phyloP scores from a whole-genome alignment of 2,113 vertebrate genomes.

The Hippocampus mohnikei region DNA sequence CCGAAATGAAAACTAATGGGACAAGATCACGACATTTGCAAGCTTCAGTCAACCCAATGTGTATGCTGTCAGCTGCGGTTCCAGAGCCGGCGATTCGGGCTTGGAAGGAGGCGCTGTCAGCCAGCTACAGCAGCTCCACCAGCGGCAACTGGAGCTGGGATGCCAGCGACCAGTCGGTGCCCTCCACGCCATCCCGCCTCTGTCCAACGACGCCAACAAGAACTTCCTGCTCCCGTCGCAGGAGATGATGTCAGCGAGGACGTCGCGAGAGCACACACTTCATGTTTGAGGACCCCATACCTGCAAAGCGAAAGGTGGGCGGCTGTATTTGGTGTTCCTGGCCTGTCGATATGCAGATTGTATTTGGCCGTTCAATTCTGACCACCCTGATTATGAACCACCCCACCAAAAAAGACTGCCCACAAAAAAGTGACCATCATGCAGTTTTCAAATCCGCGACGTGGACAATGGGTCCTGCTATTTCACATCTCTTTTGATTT shows the following conservation, averaged over 20 bases:
- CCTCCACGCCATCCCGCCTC: conserved; percentile 85
- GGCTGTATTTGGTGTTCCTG: not conserved
- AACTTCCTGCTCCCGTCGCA: conserved; percentile 75
- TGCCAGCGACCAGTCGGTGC: conserved; percentile 81
- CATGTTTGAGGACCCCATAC: conserved; percentile 84
- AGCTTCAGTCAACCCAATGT: not conserved
- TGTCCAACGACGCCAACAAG: conserved; percentile 75
- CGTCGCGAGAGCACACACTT: conserved; percentile 77
- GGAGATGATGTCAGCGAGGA: conserved; percentile 78
- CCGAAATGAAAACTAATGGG: no score
- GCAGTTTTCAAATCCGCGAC: no score
- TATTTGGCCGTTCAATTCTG: not conserved
- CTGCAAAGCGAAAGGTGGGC: conserved; percentile 86
- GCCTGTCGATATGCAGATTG: not conserved
- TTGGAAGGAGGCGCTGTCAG: conserved; percentile 80
- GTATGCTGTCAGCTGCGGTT: conserved; percentile 42
- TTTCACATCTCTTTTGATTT: no score
- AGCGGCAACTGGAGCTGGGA: conserved; percentile 90
- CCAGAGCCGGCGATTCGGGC: conserved; percentile 70
- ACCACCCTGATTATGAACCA: conserved; percentile 1
- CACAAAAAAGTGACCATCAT: not conserved
- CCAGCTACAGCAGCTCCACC: conserved; percentile 85
- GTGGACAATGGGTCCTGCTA: no score
- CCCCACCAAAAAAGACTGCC: not conserved
- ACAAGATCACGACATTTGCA: not conserved